Evolutionary conservation across 2,888 invertebrate species (phyloP).

Genomic region (Drymonia ruficornis): DNA sequence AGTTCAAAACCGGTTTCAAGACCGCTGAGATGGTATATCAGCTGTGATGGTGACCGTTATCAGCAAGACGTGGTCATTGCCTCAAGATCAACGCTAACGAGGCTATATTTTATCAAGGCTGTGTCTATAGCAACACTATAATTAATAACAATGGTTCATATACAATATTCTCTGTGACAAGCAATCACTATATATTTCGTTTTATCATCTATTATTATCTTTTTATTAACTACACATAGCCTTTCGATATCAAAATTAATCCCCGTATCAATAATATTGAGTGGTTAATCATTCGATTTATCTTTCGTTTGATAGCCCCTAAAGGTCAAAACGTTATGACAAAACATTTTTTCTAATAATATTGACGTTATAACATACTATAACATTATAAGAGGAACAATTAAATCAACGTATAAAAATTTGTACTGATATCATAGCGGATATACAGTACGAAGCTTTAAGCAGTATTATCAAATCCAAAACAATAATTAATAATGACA

Average conservation of each 20-base stretch:
- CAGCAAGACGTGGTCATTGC: no score
- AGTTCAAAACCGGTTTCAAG: no score
- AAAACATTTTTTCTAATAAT: background rate
- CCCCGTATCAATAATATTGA: constrained; percentile 20
- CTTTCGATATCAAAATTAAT: constrained; percentile 27
- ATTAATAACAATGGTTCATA: constrained; percentile 30
- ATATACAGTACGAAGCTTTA: no score
- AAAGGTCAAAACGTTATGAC: background rate
- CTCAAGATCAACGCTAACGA: no score
- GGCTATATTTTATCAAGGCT: background rate
- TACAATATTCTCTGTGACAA: no score
- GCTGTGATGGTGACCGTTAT: no score
- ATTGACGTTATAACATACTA: background rate
- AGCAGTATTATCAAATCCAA: no score
- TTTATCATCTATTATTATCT: constrained; percentile 38
- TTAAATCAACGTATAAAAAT: no score
- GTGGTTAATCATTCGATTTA: constrained; percentile 5
- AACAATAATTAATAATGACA: no score
- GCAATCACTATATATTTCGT: constrained; percentile 17
- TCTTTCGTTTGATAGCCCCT: background rate
- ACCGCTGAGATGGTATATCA: no score
- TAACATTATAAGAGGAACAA: no score
- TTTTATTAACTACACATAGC: constrained; percentile 32
- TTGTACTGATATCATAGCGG: no score
- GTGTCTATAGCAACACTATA: constrained; percentile 18